phyloP scores from a whole-genome alignment of 2,797 vertebrate genomes.

The Sparus aurata region DNA sequence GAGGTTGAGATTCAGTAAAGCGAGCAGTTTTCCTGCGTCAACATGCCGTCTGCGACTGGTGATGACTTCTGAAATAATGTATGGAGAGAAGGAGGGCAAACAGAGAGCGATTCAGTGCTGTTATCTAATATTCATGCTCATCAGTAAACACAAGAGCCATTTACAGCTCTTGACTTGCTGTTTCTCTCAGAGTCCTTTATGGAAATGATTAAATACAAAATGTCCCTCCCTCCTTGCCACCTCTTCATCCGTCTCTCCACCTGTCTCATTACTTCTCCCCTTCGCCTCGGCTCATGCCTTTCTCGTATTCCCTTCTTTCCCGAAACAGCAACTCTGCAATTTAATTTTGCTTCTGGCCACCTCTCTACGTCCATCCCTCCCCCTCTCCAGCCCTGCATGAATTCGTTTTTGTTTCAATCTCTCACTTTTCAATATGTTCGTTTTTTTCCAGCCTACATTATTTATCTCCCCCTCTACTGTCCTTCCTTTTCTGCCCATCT shows the following conservation, averaged over 20 bases:
- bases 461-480: neutral
- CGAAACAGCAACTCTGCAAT: conserved; percentile 53
- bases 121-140: neutral
- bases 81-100: neutral
- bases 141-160: conserved; percentile 8
- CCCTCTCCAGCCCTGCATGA: conserved; percentile 19
- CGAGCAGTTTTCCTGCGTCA: neutral
- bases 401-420: conserved; percentile 53
- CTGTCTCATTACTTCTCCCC: conserved; percentile 42
- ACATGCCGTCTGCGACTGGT: neutral
- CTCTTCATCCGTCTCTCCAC: conserved; percentile 11
- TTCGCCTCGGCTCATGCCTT: conserved; percentile 20
- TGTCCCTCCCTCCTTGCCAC: neutral
- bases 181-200: neutral
- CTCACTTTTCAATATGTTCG: conserved; percentile 30
- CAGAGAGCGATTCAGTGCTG: neutral
- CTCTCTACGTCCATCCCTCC: conserved; percentile 10
- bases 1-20: neutral
- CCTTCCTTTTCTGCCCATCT: neutral
- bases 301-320: conserved; percentile 13
- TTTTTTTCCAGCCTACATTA: neutral
- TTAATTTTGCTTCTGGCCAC: conserved; percentile 49
- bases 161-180: neutral
- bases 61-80: neutral
- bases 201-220: conserved; percentile 9